Evolutionary conservation across 1,140 invertebrate genomes (phyloP).

Genomic region (Platyscapa corneri): DNA sequence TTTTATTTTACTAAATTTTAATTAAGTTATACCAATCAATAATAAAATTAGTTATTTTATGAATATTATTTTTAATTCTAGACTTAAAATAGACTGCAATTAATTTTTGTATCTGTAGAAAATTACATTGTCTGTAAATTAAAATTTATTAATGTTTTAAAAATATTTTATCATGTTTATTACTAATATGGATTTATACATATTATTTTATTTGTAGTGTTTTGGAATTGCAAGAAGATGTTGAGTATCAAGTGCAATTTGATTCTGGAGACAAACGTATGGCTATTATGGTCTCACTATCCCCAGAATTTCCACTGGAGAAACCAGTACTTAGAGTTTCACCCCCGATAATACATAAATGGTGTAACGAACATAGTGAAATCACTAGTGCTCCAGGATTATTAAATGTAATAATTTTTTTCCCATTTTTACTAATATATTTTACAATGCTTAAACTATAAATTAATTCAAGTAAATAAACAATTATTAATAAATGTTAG

Average conservation of each 20-base stretch:
- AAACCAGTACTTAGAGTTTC: constrained; percentile 81
- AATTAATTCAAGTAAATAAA: not conserved
- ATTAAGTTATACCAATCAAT: too few relatives aligned
- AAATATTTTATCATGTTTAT: not conserved
- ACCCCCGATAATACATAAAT: constrained; percentile 80
- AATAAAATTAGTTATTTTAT: too few relatives aligned
- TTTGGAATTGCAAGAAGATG: constrained; percentile 79
- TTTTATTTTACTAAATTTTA: not conserved
- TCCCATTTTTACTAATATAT: constrained; percentile 22
- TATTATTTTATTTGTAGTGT: constrained; percentile 74
- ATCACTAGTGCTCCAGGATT: constrained; percentile 82
- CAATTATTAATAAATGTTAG: not conserved
- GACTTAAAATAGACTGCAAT: not conserved
- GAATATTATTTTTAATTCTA: not conserved
- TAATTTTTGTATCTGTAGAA: not conserved
- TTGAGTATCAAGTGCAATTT: constrained; percentile 83
- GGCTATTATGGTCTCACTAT: constrained; percentile 78
- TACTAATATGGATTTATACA: not conserved
- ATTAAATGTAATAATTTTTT: constrained; percentile 79
- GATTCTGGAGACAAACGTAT: constrained; percentile 77
- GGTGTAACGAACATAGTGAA: constrained; percentile 80
- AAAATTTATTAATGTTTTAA: not conserved
- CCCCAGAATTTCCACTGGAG: constrained; percentile 83
- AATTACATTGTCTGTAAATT: not conserved
- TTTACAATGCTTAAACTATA: not conserved